Evolutionary conservation across 2,888 invertebrate species (phyloP), one percentile per base, ranked within the genome.

Genomic region (Gibbula magus): DNA sequence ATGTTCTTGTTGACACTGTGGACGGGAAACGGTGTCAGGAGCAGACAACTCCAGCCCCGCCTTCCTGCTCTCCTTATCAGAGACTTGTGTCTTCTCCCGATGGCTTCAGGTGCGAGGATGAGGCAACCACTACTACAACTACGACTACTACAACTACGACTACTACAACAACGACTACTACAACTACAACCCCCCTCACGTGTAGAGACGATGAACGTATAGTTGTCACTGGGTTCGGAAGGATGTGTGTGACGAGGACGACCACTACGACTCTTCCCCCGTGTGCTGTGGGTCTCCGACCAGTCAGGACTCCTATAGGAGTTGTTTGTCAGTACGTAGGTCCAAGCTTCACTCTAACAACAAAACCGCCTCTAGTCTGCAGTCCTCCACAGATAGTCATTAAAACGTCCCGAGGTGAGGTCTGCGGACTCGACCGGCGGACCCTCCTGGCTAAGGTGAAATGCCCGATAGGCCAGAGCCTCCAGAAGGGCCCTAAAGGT

Each of bases 211-310:
- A 32, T 7, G 61, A 70, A 45, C 54, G 32, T 22, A 20, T 52
- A 10, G 77, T 77, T 3, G 16, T 39, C 7, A 73, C 77, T 16
- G 51, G 35, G 25, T 22, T 20, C 13, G 74, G 77, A 20, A 45
- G 61, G 7, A 18, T 25, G 2, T 75, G 56, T 75, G 56, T 70
- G 29, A 20, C 53, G 32, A 32, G 52, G n/a, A 67, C 25, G 61
- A 52, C 80, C 54, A 25, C 56, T n/a, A 80, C 73, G 16, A 70
- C 82, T 1, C 67, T 83, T 39, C n/a, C 70, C 67, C 78, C 81
- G 13, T 86, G 86, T 79, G 83, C 85, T 22, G 81, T 77, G 8
- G 84, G 85, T 10, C 56, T 85, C n/a, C 25, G 56, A 22, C 78
- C 83, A 4, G 25, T 84, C 10, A 66, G 75, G 13, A 84, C 85